A percentile compares a stretch with the other conserved stretches of the same genome.
Conservation (phyloP, 2,797 vertebrate species). For the Mus minutoides region DNA sequence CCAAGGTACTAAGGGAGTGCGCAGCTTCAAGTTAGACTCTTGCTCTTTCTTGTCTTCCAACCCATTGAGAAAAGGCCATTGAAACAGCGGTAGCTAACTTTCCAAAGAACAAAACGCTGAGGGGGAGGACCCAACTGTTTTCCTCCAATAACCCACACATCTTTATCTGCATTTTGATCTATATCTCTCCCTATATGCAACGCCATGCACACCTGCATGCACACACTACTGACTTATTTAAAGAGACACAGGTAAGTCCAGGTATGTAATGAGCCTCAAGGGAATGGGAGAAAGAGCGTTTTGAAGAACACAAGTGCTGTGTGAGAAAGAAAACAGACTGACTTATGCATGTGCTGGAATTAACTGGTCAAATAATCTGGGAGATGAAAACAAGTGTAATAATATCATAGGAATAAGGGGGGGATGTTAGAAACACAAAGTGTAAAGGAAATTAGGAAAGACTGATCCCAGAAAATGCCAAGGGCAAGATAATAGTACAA, state of each 20-base stretch:
- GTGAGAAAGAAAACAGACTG: neutral
- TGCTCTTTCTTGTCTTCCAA: neutral
- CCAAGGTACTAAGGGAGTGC: neutral
- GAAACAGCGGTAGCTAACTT: neutral
- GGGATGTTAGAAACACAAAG: neutral
- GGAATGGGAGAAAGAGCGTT: neutral
- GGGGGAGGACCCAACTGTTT: neutral
- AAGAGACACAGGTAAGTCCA: neutral
- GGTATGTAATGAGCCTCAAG: neutral
- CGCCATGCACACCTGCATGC: neutral
- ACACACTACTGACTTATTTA: neutral
- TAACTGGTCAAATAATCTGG: neutral
- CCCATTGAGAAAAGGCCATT: neutral
- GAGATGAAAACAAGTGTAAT: neutral
- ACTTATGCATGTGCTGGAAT: neutral
- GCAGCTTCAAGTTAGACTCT: neutral
- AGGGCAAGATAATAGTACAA: neutral
- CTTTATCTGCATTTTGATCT: too few species aligned
- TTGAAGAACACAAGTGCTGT: neutral
- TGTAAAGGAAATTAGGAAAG: neutral
- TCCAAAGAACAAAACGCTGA: neutral
- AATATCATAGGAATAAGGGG: neutral
- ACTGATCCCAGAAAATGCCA: neutral
- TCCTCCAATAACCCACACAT: neutral
- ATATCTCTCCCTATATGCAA: neutral